Percentiles rank a stretch among this genome's conserved stretches.
Evolutionary conservation across 2,797 vertebrate species (phyloP).

Genomic region (Alosa sapidissima): DNA sequence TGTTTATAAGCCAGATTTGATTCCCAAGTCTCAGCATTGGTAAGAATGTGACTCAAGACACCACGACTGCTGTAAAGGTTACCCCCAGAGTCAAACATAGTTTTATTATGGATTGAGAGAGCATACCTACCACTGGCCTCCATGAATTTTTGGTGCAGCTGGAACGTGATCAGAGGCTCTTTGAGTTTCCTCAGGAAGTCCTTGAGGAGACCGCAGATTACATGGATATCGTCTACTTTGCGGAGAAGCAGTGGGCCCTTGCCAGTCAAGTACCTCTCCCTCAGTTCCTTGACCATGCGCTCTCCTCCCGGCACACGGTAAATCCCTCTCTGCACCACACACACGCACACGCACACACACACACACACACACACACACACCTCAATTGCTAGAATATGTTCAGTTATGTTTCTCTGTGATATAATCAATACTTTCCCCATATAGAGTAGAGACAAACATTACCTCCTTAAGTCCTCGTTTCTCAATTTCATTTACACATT

Average conservation of each 20-base stretch:
- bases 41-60: neutral
- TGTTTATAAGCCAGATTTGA: neutral
- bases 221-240: conserved; percentile 78
- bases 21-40: neutral
- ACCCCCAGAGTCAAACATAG: no score
- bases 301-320: conserved; percentile 82
- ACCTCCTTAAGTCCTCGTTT: conserved; percentile 73
- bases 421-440: neutral
- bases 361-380: neutral
- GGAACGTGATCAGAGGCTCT: conserved; percentile 80
- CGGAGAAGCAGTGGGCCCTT: conserved; percentile 60
- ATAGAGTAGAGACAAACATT: neutral
- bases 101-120: neutral
- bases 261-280: conserved; percentile 68
- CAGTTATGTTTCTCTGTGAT: neutral
- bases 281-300: conserved; percentile 78
- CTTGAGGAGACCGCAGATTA: conserved; percentile 84
- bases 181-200: conserved; percentile 83
- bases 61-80: neutral
- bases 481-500: conserved; percentile 78
- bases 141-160: conserved; percentile 78
- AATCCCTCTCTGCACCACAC: conserved; percentile 74
- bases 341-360: neutral
- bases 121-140: conserved; percentile 72
- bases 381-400: neutral